A percentile compares a stretch with the other conserved stretches of the same genome.
Evolutionary conservation across 2,888 invertebrate genomes (phyloP).

Genomic region (Candidula unifasciata): DNA sequence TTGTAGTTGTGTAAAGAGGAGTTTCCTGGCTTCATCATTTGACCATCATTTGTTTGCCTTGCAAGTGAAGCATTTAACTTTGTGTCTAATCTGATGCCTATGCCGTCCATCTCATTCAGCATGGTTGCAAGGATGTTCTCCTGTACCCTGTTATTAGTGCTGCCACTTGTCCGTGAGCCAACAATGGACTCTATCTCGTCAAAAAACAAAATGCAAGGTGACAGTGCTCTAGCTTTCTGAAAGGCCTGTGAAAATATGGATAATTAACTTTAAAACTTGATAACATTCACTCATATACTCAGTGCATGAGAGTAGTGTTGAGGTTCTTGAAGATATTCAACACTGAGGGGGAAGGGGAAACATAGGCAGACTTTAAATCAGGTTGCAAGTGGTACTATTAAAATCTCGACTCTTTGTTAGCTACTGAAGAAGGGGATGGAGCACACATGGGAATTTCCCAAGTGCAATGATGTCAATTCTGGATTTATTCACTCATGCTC

Average conservation of each 20-base stretch:
- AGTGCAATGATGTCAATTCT: too few relatives aligned
- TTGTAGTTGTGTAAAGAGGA: background rate
- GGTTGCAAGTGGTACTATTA: too few relatives aligned
- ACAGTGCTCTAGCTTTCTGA: conserved; percentile 81
- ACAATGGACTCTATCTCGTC: conserved; percentile 82
- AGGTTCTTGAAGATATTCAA: too few relatives aligned
- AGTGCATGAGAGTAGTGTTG: too few relatives aligned
- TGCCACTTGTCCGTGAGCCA: conserved; percentile 73
- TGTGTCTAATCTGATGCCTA: conserved; percentile 77
- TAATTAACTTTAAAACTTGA: background rate
- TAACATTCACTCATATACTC: too few relatives aligned
- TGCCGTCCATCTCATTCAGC: conserved; percentile 84
- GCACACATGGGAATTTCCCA: too few relatives aligned
- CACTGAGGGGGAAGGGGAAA: too few relatives aligned
- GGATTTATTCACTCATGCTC: too few relatives aligned
- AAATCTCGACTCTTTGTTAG: too few relatives aligned
- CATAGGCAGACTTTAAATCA: too few relatives aligned
- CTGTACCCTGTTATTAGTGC: conserved; percentile 79
- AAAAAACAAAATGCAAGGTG: conserved; percentile 83
- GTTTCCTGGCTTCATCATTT: conserved; percentile 6
- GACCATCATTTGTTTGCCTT: background rate
- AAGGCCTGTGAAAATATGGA: conserved; percentile 78
- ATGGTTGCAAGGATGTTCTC: conserved; percentile 82
- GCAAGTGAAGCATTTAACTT: conserved; percentile 53
- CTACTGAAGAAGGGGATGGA: too few relatives aligned